phyloP scores from a whole-genome alignment of 1,140 invertebrate genomes.

The Lasaia peninsularis region DNA sequence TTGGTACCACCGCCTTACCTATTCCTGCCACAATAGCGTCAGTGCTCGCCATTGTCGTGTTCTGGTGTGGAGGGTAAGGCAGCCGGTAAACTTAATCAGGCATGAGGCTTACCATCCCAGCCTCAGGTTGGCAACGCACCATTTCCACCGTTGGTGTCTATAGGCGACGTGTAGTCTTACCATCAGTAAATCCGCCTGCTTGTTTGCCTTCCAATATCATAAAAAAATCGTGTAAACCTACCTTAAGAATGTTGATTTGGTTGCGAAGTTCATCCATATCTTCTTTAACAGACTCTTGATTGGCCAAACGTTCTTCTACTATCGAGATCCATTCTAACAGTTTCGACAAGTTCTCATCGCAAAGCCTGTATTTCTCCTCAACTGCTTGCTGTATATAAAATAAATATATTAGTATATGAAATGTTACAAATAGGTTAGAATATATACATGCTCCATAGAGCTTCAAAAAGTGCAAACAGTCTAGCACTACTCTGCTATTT shows the following conservation, averaged over 20 bases:
- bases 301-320: slow-evolving; percentile 91
- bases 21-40: too few species aligned
- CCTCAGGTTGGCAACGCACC: too few species aligned
- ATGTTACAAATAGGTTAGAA: neutral
- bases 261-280: slow-evolving; percentile 91
- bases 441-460: slow-evolving; percentile 28
- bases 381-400: slow-evolving; percentile 89
- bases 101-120: too few species aligned
- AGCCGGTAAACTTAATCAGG: too few species aligned
- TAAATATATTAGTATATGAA: slow-evolving; percentile 31
- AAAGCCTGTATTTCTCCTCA: slow-evolving; percentile 95
- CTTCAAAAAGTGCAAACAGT: slow-evolving; percentile 27
- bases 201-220: too few species aligned
- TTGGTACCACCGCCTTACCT: too few species aligned
- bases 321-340: slow-evolving; percentile 92
- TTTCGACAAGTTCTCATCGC: slow-evolving; percentile 89
- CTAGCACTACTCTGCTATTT: slow-evolving; percentile 38
- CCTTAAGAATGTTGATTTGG: slow-evolving; percentile 93
- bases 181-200: too few species aligned
- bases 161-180: too few species aligned
- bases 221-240: slow-evolving; percentile 47
- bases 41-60: too few species aligned
- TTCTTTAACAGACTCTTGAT: slow-evolving; percentile 92
- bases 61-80: too few species aligned
- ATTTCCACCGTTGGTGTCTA: too few species aligned